Conservation (phyloP, 2,797 vertebrate species). For the Cichlasoma orientale region DNA sequence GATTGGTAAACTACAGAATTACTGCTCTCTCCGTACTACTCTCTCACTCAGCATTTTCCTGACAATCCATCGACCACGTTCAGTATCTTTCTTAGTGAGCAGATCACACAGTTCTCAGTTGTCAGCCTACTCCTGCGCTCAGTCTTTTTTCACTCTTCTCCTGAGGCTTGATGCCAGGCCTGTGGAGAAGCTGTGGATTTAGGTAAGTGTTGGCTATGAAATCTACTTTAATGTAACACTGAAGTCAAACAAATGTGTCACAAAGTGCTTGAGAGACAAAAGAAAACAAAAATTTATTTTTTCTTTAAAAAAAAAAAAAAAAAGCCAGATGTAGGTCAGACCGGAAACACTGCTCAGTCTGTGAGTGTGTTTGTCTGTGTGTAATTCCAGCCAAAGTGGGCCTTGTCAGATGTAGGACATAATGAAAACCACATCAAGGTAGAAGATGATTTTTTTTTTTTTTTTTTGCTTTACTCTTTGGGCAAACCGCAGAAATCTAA, state of each 20-base stretch:
- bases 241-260: slow-evolving; percentile 4
- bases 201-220: background rate
- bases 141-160: background rate
- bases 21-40: slow-evolving; percentile 32
- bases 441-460: background rate
- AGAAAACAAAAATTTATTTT: slow-evolving; percentile 10
- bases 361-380: background rate
- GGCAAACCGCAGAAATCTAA: slow-evolving; percentile 29
- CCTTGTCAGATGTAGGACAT: slow-evolving; percentile 11
- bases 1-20: slow-evolving; percentile 42
- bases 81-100: background rate
- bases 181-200: background rate
- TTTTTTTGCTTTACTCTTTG: background rate
- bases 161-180: background rate
- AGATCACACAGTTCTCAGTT: slow-evolving; percentile 16
- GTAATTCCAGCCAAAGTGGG: slow-evolving; percentile 1
- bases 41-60: slow-evolving; percentile 14
- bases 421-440: slow-evolving; percentile 50
- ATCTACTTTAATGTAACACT: background rate
- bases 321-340: background rate
- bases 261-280: background rate
- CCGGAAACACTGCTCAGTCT: background rate
- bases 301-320: background rate
- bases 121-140: background rate
- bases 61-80: background rate